Percentiles rank a stretch among this genome's conserved stretches.
These are phyloP conservation scores for Odontamblyopus lacepedii DNA, from an alignment of 2,797 vertebrate species.

Conservation along the genomic window DNA sequence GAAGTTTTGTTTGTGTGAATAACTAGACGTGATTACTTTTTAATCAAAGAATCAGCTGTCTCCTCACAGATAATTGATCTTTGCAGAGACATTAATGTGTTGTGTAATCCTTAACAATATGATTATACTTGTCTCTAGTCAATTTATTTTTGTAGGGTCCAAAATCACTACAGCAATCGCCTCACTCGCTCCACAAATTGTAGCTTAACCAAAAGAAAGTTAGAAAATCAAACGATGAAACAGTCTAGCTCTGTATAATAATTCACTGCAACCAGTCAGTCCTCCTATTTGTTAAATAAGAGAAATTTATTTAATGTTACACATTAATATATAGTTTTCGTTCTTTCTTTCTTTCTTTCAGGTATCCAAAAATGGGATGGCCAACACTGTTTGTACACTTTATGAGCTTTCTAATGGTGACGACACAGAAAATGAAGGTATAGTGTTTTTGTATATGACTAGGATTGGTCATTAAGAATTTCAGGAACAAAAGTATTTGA, in stretches of 20 bases:
- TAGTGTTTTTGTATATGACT: neutral
- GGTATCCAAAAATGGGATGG: constrained; percentile 91
- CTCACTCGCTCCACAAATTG: too few relatives aligned
- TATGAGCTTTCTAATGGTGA: constrained; percentile 91
- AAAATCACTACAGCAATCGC: too few relatives aligned
- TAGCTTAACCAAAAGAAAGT: too few relatives aligned
- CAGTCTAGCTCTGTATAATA: neutral
- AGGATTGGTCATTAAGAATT: neutral
- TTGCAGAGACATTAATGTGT: neutral
- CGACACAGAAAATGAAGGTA: constrained; percentile 94
- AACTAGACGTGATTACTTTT: too few relatives aligned
- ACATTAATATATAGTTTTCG: neutral
- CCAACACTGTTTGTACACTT: constrained; percentile 94
- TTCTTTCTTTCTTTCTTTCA: constrained; percentile 43
- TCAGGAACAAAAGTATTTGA: too few relatives aligned
- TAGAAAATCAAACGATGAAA: too few relatives aligned
- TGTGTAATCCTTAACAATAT: neutral
- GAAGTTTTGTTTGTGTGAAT: neutral
- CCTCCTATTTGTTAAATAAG: too few relatives aligned
- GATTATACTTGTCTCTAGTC: neutral
- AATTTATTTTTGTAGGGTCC: too few relatives aligned
- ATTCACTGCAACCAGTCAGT: too few relatives aligned
- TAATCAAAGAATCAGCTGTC: neutral
- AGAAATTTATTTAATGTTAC: too few relatives aligned
- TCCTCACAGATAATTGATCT: neutral